phyloP scores from a whole-genome alignment of 2,113 vertebrate genomes.

The Solea solea region DNA sequence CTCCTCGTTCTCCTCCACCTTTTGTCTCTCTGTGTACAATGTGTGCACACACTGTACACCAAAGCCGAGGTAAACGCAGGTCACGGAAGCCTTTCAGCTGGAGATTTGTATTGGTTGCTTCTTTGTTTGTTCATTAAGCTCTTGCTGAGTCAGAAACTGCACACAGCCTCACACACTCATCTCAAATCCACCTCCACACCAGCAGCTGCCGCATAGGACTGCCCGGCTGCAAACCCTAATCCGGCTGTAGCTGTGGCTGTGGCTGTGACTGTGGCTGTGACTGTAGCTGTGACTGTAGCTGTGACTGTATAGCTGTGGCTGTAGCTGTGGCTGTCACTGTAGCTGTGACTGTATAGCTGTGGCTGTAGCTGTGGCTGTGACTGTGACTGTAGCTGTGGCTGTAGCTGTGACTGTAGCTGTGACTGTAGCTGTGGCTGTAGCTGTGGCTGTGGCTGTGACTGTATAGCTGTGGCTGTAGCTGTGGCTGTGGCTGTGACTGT shows the following conservation, averaged over 20 bases:
- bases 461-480: neutral
- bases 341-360: neutral
- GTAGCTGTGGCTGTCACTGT: neutral
- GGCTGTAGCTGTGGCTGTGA: neutral
- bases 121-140: constrained; percentile 59
- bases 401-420: neutral
- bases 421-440: neutral
- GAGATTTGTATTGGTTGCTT: constrained; percentile 15
- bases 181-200: constrained; percentile 40
- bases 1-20: constrained; percentile 14
- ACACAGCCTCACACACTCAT: constrained; percentile 28
- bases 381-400: too few relatives aligned
- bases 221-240: constrained; percentile 24
- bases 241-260: neutral
- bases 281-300: neutral
- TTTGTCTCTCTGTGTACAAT: constrained; percentile 17
- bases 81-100: constrained; percentile 18
- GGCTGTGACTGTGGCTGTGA: neutral
- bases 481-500: constrained; percentile 3
- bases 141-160: constrained; percentile 53
- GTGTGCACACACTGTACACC: constrained; percentile 14
- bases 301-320: neutral
- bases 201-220: constrained; percentile 35
- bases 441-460: neutral
- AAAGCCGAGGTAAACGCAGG: constrained; percentile 22